Conservation (phyloP, 2,113 vertebrate genomes). For the Elephas maximus region DNA sequence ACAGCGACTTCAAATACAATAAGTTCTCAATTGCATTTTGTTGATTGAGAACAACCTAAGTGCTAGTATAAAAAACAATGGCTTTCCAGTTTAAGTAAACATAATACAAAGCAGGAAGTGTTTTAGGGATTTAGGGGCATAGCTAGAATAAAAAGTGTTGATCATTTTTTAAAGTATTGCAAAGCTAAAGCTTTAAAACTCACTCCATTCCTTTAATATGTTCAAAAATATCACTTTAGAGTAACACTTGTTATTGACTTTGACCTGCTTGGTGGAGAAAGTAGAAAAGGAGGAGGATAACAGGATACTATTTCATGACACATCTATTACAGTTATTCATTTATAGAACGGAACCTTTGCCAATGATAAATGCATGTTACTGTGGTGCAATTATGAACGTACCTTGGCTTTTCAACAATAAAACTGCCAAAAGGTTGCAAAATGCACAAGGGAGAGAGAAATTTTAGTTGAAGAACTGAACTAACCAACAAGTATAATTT, state of each 20-base stretch:
- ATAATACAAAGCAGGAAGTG: background rate
- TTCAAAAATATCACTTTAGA: constrained; percentile 77
- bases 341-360: constrained; percentile 81
- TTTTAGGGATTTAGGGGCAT: constrained; percentile 20
- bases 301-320: constrained; percentile 86
- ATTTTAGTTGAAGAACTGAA: constrained; percentile 72
- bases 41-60: constrained; percentile 48
- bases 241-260: constrained; percentile 78
- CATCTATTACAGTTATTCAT: constrained; percentile 87
- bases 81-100: background rate
- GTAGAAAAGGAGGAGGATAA: constrained; percentile 85
- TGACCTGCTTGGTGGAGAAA: constrained; percentile 84
- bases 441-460: constrained; percentile 73
- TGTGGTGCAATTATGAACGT: constrained; percentile 85
- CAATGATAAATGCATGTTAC: constrained; percentile 86
- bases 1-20: constrained; percentile 57
- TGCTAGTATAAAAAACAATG: background rate
- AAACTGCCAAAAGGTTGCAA: constrained; percentile 85
- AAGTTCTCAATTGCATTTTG: constrained; percentile 34
- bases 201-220: constrained; percentile 82
- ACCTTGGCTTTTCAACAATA: constrained; percentile 85
- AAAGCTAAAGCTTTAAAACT: constrained; percentile 68
- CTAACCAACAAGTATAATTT: constrained; percentile 68
- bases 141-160: constrained; percentile 60
- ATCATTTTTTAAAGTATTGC: constrained; percentile 77